phyloP scores from a whole-genome alignment of 2,113 vertebrate species.

The Tenrec ecaudatus region DNA sequence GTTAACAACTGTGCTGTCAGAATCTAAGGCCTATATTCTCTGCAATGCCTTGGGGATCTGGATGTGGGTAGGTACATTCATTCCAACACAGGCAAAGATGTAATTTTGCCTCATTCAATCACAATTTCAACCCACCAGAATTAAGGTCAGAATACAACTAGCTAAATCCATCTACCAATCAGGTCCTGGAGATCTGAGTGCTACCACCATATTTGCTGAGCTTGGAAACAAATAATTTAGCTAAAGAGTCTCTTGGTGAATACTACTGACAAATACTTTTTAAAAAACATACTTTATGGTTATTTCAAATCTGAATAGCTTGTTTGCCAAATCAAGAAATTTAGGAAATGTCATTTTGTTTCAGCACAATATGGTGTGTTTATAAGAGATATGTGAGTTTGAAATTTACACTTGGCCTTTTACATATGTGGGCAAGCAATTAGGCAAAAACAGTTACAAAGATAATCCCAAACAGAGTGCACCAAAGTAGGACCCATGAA shows the following conservation, averaged over 20 bases:
- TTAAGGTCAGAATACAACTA: neutral
- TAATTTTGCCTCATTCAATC: neutral
- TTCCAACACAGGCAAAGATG: neutral
- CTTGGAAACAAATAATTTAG: neutral
- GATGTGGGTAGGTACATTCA: neutral
- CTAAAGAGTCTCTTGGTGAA: neutral
- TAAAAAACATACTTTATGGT: neutral
- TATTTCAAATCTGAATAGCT: constrained; percentile 1
- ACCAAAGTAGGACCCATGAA: neutral
- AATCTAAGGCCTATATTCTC: neutral
- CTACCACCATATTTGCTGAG: neutral
- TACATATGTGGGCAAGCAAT: neutral
- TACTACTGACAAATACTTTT: neutral
- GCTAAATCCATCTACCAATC: neutral
- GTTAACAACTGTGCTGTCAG: neutral
- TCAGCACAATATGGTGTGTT: neutral
- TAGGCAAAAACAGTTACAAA: constrained; percentile 45
- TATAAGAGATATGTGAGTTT: neutral
- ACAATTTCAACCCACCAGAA: neutral
- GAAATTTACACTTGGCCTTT: neutral
- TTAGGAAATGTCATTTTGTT: neutral
- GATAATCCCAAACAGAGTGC: constrained; percentile 16
- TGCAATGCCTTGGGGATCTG: fast-evolving
- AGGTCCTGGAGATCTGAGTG: neutral
- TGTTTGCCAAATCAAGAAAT: constrained; percentile 4